Evolutionary conservation across 2,888 invertebrate genomes (phyloP), one percentile per base, ranked within the genome.

Genomic region (Strigamia maritima): DNA sequence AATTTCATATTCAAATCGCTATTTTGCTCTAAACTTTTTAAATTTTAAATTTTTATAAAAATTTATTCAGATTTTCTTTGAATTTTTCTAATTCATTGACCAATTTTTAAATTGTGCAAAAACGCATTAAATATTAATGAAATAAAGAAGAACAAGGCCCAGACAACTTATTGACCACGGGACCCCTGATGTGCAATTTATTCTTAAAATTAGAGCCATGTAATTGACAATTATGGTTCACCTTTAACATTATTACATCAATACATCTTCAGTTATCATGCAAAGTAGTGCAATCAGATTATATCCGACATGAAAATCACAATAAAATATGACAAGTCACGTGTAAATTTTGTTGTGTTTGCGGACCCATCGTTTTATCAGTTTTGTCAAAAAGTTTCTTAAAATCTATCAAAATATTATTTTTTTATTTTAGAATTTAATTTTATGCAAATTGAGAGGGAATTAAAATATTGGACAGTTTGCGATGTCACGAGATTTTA

Each of bases 171-270:
- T 54, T 54, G 54, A 54, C 19, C 14, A 54, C 6, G 16, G 24
- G 22, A 65, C 60, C 24, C 44, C 60, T 65, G 60, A 12, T 65
- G 60, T 7, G 7, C 60, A 65, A 65, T 65, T 65, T 65, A 24
- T 24, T 65, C 60, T 24, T 4, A n/a, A 65, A 65, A 65, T 65
- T 22, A 65, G 60, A 65, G 22, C 12, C 19, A 12, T 6, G 22
- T 65, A 65, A 65, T 65, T 65, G 60, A 65, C 60, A 65, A 65
- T 65, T 65, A 65, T 24, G 24, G 22, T 22, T 65, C 60, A 65
- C 60, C 60, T 65, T 19, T 24, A 65, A 65, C 60, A 22, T 65
- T 65, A 65, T 65, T 65, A 65, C 60, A 12, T 65, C 22, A 22
- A 22, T 65, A 22, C 22, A 22, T 24, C 60, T 65, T 65, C 22